These are phyloP conservation scores for Acrocephalus kingi DNA, from an alignment of 2,113 vertebrate genomes.

Conservation along the genomic window DNA sequence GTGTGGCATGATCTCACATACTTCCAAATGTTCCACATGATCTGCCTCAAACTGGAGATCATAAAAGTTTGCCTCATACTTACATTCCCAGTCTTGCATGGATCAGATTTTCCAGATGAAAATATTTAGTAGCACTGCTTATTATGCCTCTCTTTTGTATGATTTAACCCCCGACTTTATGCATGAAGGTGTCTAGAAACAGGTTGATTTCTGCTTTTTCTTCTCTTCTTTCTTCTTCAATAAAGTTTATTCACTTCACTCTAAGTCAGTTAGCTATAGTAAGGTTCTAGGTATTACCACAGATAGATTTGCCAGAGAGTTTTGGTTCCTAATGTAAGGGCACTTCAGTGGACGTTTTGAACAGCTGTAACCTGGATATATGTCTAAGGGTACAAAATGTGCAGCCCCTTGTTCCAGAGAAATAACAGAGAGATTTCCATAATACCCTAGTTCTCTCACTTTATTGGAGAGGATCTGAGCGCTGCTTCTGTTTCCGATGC, in stretches of 20 bases:
- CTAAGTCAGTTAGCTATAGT: not conserved
- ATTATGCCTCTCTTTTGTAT: not conserved
- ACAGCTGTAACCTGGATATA: not conserved
- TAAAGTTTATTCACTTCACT: not conserved
- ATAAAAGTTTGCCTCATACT: slow-evolving; percentile 1
- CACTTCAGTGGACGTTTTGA: not conserved
- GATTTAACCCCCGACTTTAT: not conserved
- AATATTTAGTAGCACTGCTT: slow-evolving; percentile 7
- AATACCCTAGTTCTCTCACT: not conserved
- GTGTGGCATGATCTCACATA: not conserved
- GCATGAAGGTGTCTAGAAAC: not conserved
- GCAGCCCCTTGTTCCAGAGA: not conserved
- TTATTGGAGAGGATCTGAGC: not conserved
- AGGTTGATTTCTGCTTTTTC: not conserved
- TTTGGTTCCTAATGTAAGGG: not conserved
- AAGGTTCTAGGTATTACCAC: not conserved
- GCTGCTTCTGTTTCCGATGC: not conserved
- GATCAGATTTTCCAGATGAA: slow-evolving; percentile 17
- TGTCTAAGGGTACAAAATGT: not conserved
- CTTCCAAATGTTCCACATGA: slow-evolving; percentile 28
- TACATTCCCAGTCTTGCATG: not conserved
- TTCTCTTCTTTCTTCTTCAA: not conserved
- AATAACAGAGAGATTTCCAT: not conserved
- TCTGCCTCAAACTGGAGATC: not conserved
- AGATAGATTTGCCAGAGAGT: not conserved